Evolutionary conservation across 2,797 vertebrate species (phyloP), one percentile per base, ranked within the genome.

Genomic region (Erethizon dorsatum): DNA sequence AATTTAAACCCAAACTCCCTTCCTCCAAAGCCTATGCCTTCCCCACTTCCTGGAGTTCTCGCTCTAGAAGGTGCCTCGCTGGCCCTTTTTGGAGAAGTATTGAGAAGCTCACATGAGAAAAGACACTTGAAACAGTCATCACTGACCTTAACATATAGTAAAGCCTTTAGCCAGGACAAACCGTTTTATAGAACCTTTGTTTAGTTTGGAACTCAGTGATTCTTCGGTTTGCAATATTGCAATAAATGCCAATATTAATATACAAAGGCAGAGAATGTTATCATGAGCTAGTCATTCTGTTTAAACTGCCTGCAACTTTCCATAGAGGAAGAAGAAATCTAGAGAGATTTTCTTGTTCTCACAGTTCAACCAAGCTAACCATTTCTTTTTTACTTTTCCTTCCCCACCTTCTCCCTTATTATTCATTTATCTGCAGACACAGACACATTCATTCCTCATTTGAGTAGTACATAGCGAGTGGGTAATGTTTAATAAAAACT

Each of bases 301-400:
- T 84, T 63, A 95, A 95, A 91, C 31, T 63, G 13, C 61, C 61
- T 69, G 14, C 7, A 75, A 73, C 96, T 97, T 96, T 96, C 67
- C 84, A 47, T 73, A 59, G 63, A 54, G 41, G 10, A 78, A 37
- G 75, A 92, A 90, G 65, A 28, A 33, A 37, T 71, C 65, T 80
- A 69, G 22, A 93, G 20, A 54, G 20, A n/a, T 71, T 88, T 94
- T 93, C 26, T 79, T 31, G 45, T 90, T 73, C 22, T 82, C 80
- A 57, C 1, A 54, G 15, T 90, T 41, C 75, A 75, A 96, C 75
- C 59, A 71, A 96, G 52, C 11, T 80, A 10, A 37, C 41, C 75
- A 71, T 50, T 79, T 77, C 7, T 41, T 47, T 83, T 90, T 61
- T 57, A 59, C 20, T 50, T 26, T 67, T 6, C 45, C 0, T 22